phyloP scores from a whole-genome alignment of 2,888 invertebrate genomes.

The Trissonchulus sp. region DNA sequence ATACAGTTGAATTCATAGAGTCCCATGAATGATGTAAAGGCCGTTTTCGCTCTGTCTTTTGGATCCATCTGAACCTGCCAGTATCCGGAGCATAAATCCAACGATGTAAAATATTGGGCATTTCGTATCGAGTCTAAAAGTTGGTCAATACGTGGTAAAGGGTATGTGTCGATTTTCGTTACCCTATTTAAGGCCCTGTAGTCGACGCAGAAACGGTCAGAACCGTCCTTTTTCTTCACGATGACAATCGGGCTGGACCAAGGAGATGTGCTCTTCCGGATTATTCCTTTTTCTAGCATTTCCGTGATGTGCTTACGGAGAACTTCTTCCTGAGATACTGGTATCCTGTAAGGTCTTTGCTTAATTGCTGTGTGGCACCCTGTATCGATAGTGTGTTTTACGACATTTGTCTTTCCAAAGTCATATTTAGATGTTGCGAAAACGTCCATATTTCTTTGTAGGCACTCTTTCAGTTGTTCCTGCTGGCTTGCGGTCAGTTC shows the following conservation, averaged over 20 bases:
- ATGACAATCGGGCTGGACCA: background rate
- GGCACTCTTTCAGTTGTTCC: background rate
- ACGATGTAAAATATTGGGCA: background rate
- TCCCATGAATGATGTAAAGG: background rate
- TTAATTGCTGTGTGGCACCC: background rate
- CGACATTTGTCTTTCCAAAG: background rate
- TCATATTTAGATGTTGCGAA: background rate
- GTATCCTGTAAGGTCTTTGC: background rate
- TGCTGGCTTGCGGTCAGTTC: background rate
- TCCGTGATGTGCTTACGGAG: background rate
- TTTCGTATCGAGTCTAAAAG: background rate
- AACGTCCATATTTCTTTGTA: background rate
- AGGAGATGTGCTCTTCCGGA: background rate
- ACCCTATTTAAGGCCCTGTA: background rate
- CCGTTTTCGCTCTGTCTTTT: background rate
- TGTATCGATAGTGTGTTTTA: background rate
- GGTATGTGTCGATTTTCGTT: background rate
- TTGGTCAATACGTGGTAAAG: background rate
- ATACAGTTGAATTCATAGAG: background rate
- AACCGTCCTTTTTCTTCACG: background rate
- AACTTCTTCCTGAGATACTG: background rate
- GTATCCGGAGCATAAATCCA: background rate
- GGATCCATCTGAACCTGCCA: background rate
- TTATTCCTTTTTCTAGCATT: background rate
- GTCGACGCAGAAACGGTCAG: background rate